Evolutionary conservation across 2,113 vertebrate genomes (phyloP).

Genomic region (Eurystomus gularis): DNA sequence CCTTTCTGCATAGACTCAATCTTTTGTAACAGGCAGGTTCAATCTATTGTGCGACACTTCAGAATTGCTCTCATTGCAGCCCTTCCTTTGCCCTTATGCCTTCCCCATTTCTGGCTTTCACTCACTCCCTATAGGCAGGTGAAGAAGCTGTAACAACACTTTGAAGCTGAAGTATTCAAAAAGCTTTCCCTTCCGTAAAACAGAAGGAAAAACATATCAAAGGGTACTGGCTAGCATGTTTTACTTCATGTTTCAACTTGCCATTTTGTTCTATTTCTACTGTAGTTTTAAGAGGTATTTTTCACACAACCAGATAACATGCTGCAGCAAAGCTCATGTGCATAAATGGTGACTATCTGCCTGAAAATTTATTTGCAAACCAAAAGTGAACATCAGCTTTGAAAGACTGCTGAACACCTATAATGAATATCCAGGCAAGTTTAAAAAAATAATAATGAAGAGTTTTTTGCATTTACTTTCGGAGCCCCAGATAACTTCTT

Average conservation of each 20-base stretch:
- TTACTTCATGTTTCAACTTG: slow-evolving; percentile 42
- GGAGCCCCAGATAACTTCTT: background rate
- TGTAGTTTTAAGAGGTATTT: background rate
- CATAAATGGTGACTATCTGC: background rate
- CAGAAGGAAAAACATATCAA: slow-evolving; percentile 23
- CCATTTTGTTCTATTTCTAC: slow-evolving; percentile 13
- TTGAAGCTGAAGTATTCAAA: background rate
- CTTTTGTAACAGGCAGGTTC: background rate
- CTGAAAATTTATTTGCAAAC: background rate
- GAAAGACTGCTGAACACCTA: background rate
- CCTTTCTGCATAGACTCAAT: background rate
- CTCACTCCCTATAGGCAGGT: background rate
- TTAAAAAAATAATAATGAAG: background rate
- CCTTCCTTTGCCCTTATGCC: background rate
- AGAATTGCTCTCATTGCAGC: background rate
- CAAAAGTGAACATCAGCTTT: background rate
- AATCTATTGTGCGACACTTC: background rate
- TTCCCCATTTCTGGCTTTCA: background rate
- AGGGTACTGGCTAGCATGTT: slow-evolving; percentile 9
- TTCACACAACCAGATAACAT: background rate
- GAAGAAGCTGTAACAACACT: background rate
- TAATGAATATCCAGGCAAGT: background rate
- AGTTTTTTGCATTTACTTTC: background rate
- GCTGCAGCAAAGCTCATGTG: slow-evolving; percentile 9
- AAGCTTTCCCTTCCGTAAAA: background rate